A percentile compares a stretch with the other conserved stretches of the same genome.
Conservation (phyloP, 2,797 vertebrate species). For the Chloroceryle amazona region DNA sequence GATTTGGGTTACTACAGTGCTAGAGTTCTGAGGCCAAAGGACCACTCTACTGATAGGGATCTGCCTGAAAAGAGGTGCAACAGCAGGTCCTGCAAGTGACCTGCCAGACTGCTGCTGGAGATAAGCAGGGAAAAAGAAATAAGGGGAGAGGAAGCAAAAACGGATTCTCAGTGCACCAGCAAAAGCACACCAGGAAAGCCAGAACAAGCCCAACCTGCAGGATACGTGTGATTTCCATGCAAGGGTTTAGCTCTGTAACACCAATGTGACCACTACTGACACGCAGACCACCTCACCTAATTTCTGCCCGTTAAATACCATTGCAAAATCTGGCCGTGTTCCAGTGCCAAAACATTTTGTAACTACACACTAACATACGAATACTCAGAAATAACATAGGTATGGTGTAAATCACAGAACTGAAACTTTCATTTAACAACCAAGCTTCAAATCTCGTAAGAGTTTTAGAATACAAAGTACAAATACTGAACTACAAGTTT, state of each 20-base stretch:
- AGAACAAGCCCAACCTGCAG: background rate
- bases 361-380: background rate
- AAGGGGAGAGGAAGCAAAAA: background rate
- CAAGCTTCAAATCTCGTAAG: background rate
- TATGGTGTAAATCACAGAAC: background rate
- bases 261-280: fast-evolving
- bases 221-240: background rate
- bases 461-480: background rate
- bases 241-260: background rate
- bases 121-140: background rate
- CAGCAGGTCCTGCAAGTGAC: background rate
- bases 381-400: too few species aligned
- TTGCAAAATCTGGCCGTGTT: background rate
- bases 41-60: background rate
- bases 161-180: background rate
- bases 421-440: background rate
- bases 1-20: background rate
- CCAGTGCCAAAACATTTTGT: background rate
- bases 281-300: background rate
- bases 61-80: background rate
- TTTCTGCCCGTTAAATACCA: fast-evolving
- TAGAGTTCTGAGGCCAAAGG: background rate
- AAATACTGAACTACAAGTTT: background rate
- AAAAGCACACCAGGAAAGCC: background rate
- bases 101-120: background rate